A percentile compares a stretch with the other conserved stretches of the same genome.
Evolutionary conservation across 2,888 invertebrate genomes (phyloP).

Genomic region (Bruchidius siliquastri): DNA sequence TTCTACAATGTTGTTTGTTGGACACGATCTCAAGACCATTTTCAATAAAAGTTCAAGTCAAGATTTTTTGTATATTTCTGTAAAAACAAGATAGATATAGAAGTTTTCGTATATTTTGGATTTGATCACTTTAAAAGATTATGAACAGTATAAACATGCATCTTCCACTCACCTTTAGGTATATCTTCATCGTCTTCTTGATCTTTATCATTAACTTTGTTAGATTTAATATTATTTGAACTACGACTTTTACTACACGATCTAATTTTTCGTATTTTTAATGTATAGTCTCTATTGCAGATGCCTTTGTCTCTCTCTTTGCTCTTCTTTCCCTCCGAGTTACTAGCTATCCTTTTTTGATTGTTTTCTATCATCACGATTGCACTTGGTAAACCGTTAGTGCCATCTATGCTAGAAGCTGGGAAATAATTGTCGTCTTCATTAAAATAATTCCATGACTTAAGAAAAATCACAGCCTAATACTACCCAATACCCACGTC

Average conservation of each 20-base stretch:
- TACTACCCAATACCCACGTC: too few relatives aligned
- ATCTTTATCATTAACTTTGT: slow-evolving; percentile 22
- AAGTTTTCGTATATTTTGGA: too few relatives aligned
- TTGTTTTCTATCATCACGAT: slow-evolving; percentile 29
- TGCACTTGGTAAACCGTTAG: slow-evolving; percentile 28
- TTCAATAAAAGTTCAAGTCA: too few relatives aligned
- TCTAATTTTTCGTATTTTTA: neutral
- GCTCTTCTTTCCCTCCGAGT: slow-evolving; percentile 25
- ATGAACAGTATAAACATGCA: too few relatives aligned
- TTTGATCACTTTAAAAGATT: too few relatives aligned
- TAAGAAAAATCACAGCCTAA: too few relatives aligned
- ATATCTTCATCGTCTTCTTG: slow-evolving; percentile 22
- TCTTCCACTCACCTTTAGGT: slow-evolving; percentile 28
- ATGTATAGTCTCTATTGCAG: neutral
- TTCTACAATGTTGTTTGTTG: too few relatives aligned
- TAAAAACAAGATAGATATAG: too few relatives aligned
- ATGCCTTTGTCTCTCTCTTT: slow-evolving; percentile 15
- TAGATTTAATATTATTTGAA: slow-evolving; percentile 13
- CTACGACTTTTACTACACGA: slow-evolving; percentile 14
- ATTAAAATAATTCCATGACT: too few relatives aligned
- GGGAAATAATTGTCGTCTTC: slow-evolving; percentile 42
- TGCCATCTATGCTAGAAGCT: slow-evolving; percentile 47
- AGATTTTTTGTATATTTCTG: too few relatives aligned
- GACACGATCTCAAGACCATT: too few relatives aligned
- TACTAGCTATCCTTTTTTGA: slow-evolving; percentile 28